Evolutionary conservation across 2,888 invertebrate genomes (phyloP), one percentile per base, ranked within the genome.

Genomic region (Mycalesis mineus): DNA sequence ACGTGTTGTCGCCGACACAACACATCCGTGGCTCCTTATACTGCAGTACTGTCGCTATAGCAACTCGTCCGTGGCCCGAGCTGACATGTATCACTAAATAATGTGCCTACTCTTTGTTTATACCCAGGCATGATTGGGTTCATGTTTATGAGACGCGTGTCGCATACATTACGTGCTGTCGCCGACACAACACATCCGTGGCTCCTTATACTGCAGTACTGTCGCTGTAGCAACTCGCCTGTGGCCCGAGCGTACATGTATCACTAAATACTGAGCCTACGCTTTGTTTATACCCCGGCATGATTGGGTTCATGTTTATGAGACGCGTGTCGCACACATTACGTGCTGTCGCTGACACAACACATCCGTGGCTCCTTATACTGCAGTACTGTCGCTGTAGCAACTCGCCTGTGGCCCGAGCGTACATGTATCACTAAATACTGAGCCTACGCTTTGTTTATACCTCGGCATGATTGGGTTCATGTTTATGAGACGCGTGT

Each of bases 391-490:
- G 7, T 29, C 29, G 29, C 13, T 39, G 39, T 7, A 13, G 39
- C 7, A 15, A 2, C 15, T 8, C 1, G 8, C 14, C 2, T 2
- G 14, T 41, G 15, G 8, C 9, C 17, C 15, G 7, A 9, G 9
- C 9, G 11, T 4, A 36, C 11, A 11, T 36, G 36, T 36, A 36
- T 36, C 36, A 11, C 36, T 41, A 41, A 41, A 41, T 15, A 47
- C 47, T 15, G 9, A 33, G 14, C 14, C 31, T 36, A 45, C 45
- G 15, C 50, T 40, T 42, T 52, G 52, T 33, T 42, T 31, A 33
- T 42, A 33, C 15, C 41, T 42, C 7, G 7, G 22, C 33, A 41
- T 51, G 47, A 57, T 52, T 57, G 51, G 52, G n/a, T 47, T 44
- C 44, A 15, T 13, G 52, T 53, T 53, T 52, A 42, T 33, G 51